Base-by-base conservation (phyloP, 2,113 vertebrate species). In the Anas platyrhynchos region DNA sequence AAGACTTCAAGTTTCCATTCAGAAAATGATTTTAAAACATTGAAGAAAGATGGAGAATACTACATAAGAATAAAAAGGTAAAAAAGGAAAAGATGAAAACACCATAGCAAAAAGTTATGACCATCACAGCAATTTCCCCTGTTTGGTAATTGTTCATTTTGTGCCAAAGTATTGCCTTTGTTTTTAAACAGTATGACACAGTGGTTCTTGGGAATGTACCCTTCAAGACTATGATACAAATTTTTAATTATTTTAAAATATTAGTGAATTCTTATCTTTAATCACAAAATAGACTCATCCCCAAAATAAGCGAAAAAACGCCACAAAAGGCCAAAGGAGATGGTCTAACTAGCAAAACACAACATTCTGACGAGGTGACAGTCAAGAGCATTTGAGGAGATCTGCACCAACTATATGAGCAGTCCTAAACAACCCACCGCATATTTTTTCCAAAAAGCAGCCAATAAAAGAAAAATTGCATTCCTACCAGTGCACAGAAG, bases 231-330 rank as follows among this genome's bases (percentile, higher is more conserved):
- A 58, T 29, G 15, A 72, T 7, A 36, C 1, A 59, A 11, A 22
- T 55, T 74, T 71, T 83, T 74, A 41, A 80, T 0, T 10, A 6
- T 13, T 27, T n/a, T 43, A 65, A 15, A 66, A 55, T 21, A 74
- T 54, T 14, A 79, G 29, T 80, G 41, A 86, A 93, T 56, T 96
- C 61, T 67, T n/a, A 90, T 66, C 62, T 81, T 67, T 18, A 63
- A 22, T 46, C 9, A 88, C 4, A 66, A 91, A 73, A 52, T 23
- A 71, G 36, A 54, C 41, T n/a, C 9, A 43, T 54, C 31, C 36
- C 25, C 29, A 8, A 79, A 52, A n/a, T 41, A 65, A 27, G 16
- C n/a, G 36, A 21, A 65, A 52, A 54, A n/a, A 32, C 27, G 38
- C 22, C 61, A n/a, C 36, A 66, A 5, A 54, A 41, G 13, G 38